Conservation (phyloP, 2,113 vertebrate species). For the Macrotis lagotis region DNA sequence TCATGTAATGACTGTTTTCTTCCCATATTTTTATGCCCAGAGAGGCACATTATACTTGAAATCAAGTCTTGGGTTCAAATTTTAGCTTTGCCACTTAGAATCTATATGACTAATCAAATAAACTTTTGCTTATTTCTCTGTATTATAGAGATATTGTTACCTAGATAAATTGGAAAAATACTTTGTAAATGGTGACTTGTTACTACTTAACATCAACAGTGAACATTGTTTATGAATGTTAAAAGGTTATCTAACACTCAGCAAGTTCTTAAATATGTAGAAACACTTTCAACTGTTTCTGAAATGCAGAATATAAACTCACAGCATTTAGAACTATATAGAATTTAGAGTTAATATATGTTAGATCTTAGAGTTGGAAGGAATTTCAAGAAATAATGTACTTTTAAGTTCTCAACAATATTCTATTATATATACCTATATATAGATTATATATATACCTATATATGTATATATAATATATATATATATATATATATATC, state of each 20-base stretch:
- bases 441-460: no score
- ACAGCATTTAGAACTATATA: not conserved
- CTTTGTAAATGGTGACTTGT: not conserved
- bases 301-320: not conserved
- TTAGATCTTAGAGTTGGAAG: not conserved
- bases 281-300: not conserved
- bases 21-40: not conserved
- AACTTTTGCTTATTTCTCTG: not conserved
- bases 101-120: not conserved
- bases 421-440: no score
- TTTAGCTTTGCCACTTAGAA: not conserved
- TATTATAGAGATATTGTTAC: not conserved
- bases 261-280: not conserved
- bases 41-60: not conserved
- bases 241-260: not conserved
- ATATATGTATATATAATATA: no score
- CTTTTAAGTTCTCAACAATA: not conserved
- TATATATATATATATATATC: no score
- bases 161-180: not conserved
- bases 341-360: not conserved
- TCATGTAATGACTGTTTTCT: not conserved
- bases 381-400: not conserved
- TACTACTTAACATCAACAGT: not conserved
- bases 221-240: not conserved
- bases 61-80: not conserved